Evolutionary conservation across 2,888 invertebrate species (phyloP), one percentile per base, ranked within the genome.

Genomic region (Eubasilissa splendida): DNA sequence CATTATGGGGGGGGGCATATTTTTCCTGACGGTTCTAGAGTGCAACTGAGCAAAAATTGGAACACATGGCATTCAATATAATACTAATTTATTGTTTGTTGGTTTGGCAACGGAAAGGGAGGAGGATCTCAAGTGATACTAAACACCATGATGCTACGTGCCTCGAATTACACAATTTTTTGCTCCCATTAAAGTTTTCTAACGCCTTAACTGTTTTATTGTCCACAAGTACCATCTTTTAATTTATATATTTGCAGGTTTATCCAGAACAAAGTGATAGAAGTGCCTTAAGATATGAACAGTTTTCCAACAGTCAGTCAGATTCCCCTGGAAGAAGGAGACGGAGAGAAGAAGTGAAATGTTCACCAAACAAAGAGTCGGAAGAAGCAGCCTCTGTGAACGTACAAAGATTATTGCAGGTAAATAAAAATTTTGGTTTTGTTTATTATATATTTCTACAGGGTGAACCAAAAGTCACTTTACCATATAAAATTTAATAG

Each of bases 341-440:
- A 9, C 8, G 33, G 42, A 42, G n/a, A 42, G 12, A 33, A 65
- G 33, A 66, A 66, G 42, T 66, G 66, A 70, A 70, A 70, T 70
- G 70, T 70, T 70, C 53, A n/a, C 14, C 70, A 52, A 53, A 52
- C 9, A 70, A n/a, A 22, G 53, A n/a, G 7, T 14, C 70, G n/a
- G 53, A 54, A 22, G 9, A 70, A 70, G 54, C 52, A 70, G 70
- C 52, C n/a, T n/a, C 12, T 14, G 9, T n/a, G 14, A 31, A 70
- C 53, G 10, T 22, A 70, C 52, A 9, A 50, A 70, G 70, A 52
- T 70, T 70, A 70, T 14, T 70, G 11, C 52, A 70, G 70, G 70
- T 70, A 10, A 22, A 22, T 11, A 50, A 3, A 3, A 14, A 53
- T 22, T 2, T 54, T 1, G n/a, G n/a, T 42, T 50, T 3, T n/a